Percentiles rank a stretch among this genome's conserved stretches.
phyloP scores from a whole-genome alignment of 2,888 invertebrate species.

The Dromius quadrimaculatus region DNA sequence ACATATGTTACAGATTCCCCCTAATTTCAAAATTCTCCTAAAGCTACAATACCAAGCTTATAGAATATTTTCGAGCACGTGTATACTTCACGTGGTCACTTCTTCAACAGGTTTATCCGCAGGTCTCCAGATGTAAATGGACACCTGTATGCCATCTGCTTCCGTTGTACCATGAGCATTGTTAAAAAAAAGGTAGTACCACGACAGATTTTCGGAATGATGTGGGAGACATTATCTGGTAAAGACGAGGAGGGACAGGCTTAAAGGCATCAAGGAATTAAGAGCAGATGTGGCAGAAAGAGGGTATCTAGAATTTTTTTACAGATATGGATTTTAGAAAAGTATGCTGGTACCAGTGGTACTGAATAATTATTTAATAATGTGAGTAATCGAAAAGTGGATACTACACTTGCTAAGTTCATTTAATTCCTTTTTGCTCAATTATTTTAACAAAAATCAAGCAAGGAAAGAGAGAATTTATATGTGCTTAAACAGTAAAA shows the following conservation, averaged over 20 bases:
- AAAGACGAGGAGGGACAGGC: background rate
- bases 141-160: constrained; percentile 29
- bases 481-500: too few relatives aligned
- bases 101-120: constrained; percentile 10
- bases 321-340: constrained; percentile 8
- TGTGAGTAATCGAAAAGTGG: too few relatives aligned
- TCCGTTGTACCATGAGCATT: constrained; percentile 23
- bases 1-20: too few relatives aligned
- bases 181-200: background rate
- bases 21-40: too few relatives aligned
- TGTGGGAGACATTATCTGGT: constrained; percentile 14
- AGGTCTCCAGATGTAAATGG: constrained; percentile 28
- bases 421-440: too few relatives aligned
- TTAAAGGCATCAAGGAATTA: background rate
- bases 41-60: too few relatives aligned
- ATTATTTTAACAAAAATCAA: too few relatives aligned
- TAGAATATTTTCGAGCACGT: too few relatives aligned
- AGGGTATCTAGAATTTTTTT: background rate
- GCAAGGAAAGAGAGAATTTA: too few relatives aligned
- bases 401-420: too few relatives aligned
- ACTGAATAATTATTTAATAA: background rate
- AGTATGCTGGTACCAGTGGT: constrained; percentile 17
- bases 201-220: constrained; percentile 22
- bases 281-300: constrained; percentile 13
- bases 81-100: constrained; percentile 2